Percentiles rank a stretch among this genome's conserved stretches.
Conservation (phyloP, 23 tunicate genomes). For the Styela clava region DNA sequence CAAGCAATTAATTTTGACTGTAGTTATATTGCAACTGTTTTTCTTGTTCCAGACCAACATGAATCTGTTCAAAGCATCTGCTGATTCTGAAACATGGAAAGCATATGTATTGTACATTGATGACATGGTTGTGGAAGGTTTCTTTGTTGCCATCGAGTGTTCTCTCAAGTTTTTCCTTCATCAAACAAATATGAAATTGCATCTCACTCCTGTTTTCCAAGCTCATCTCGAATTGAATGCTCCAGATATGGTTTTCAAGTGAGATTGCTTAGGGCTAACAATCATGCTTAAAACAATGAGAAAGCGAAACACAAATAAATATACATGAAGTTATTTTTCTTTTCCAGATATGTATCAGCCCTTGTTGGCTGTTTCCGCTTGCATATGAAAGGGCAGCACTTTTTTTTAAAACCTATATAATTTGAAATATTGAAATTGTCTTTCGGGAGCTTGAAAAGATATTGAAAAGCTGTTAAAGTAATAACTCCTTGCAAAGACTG, state of each 20-base stretch:
- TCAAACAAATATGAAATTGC: constrained; percentile 65
- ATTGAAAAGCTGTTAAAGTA: no score
- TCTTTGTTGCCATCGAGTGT: constrained; percentile 82
- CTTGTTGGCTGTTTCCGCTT: no score
- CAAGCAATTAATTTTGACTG: no score
- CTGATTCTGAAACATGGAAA: constrained; percentile 68
- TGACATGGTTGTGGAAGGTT: constrained; percentile 93
- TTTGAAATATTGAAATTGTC: no score
- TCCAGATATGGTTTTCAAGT: constrained; percentile 95
- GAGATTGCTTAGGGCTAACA: constrained; percentile 3
- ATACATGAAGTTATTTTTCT: background rate
- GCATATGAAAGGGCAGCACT: no score
- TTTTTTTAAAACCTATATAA: no score
- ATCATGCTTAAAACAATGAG: background rate
- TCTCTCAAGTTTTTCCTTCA: constrained; percentile 82
- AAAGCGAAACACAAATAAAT: background rate
- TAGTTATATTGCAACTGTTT: no score
- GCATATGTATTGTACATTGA: constrained; percentile 75
- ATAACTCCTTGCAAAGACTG: no score
- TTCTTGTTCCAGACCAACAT: constrained; percentile 55
- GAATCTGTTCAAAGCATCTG: constrained; percentile 60
- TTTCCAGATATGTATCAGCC: background rate
- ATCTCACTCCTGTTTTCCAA: constrained; percentile 76
- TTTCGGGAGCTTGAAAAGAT: no score
- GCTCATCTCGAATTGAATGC: constrained; percentile 86